Evolutionary conservation across 2,888 invertebrate species (phyloP), one percentile per base, ranked within the genome.

Genomic region (Lissonota sp.): DNA sequence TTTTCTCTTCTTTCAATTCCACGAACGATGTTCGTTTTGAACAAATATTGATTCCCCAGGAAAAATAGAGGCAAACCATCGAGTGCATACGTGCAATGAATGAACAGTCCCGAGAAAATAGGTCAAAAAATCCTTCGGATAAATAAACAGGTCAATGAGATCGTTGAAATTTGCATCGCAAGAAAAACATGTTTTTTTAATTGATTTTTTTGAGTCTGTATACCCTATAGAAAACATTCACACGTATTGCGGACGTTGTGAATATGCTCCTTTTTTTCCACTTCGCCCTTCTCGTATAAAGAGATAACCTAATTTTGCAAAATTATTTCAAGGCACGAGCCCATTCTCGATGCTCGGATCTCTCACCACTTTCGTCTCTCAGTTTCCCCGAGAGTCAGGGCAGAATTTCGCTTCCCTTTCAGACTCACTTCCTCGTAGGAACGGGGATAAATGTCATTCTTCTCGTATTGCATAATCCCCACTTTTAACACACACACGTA

Each of bases 221-320:
- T 53, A n/a, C n/a, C 53, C 8, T 6, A 55, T 16, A 6, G 55
- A 55, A 26, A 16, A 40, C 40, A 10, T 37, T 10, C 51, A 26
- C 26, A 26, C 26, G 26, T 26, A 26, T 26, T 26, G 14, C 14
- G 62, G 51, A 42, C 64, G 55, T 63, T 63, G 44, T 73, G 75
- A 81, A 77, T 83, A 69, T 64, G 8, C 6, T 49, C 39, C 40
- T 26, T 40, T 58, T 62, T 46, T 37, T 51, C 0, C 51, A 6
- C 40, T 63, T 63, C 64, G 14, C 64, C 55, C 64, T 57, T 12
- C 51, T 57, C 67, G 83, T 84, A 86, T 84, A 83, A 85, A 85
- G 83, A 84, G 84, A 80, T 87, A 87, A 87, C 85, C 86, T 83
- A 86, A 88, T 88, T 88, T 86, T 78, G 49, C 69, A 75, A 82